Conservation (phyloP, 2,797 vertebrate genomes). For the Myotis daubentonii region DNA sequence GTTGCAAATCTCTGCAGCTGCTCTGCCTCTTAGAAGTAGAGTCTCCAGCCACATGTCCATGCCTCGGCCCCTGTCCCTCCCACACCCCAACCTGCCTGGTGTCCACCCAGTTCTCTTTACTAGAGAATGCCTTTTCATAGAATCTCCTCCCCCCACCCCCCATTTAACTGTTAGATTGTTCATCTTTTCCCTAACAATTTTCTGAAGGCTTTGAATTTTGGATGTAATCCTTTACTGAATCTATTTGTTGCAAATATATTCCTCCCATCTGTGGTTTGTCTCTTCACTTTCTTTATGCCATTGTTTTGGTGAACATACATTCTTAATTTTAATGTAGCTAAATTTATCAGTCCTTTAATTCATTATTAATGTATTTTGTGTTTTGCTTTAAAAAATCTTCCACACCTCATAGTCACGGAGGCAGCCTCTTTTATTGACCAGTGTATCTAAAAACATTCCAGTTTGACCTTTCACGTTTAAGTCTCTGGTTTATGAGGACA, state of each 20-base stretch:
- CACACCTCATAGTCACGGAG: background rate
- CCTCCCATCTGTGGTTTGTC: slow-evolving; percentile 32
- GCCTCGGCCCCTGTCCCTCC: background rate
- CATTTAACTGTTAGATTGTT: background rate
- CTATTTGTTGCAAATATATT: slow-evolving; percentile 13
- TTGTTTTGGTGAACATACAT: slow-evolving; percentile 15
- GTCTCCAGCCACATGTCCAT: background rate
- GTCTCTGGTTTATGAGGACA: slow-evolving; percentile 29
- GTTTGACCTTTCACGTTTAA: slow-evolving; percentile 43
- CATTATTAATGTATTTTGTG: slow-evolving; percentile 29
- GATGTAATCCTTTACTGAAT: slow-evolving; percentile 30
- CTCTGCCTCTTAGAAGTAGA: background rate
- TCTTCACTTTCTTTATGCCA: background rate
- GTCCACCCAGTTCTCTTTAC: background rate
- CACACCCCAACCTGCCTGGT: background rate
- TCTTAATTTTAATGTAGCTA: slow-evolving; percentile 60
- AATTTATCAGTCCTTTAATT: slow-evolving; percentile 38
- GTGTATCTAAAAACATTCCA: slow-evolving; percentile 7
- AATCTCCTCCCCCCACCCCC: fast-evolving
- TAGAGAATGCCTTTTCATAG: background rate
- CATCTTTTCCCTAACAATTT: slow-evolving; percentile 38
- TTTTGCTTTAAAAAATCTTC: slow-evolving; percentile 39
- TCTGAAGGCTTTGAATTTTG: slow-evolving; percentile 15
- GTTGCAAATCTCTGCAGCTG: background rate
- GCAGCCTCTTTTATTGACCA: slow-evolving; percentile 17